Conservation (phyloP, 2,113 vertebrate genomes). For the Piliocolobus tephrosceles region DNA sequence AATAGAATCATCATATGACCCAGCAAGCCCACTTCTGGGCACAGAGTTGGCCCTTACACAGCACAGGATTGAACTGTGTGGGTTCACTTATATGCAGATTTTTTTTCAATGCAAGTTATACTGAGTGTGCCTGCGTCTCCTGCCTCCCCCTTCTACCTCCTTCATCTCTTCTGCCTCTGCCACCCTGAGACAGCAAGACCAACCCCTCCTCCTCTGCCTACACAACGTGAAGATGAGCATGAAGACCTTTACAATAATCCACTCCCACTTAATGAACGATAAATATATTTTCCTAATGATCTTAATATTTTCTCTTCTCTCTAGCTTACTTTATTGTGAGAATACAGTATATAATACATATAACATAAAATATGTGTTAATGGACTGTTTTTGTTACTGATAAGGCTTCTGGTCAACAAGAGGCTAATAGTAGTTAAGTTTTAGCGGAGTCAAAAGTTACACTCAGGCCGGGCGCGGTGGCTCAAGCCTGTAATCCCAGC, state of each 20-base stretch:
- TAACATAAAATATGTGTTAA: not conserved
- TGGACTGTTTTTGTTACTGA: not conserved
- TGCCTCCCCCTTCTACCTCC: not conserved
- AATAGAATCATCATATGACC: not conserved
- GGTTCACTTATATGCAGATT: not conserved
- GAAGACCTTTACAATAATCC: not conserved
- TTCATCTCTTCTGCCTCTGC: not conserved
- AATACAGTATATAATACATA: not conserved
- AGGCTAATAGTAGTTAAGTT: not conserved
- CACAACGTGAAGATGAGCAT: not conserved
- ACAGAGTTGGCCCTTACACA: not conserved
- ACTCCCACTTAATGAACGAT: not conserved
- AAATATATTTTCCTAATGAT: not conserved
- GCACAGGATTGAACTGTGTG: not conserved
- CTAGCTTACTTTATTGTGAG: not conserved
- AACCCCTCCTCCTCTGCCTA: not conserved
- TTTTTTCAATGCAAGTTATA: not conserved
- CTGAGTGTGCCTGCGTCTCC: not conserved
- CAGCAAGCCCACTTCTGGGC: not conserved
- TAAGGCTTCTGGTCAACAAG: not conserved
- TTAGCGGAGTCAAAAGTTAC: not conserved
- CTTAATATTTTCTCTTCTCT: not conserved
- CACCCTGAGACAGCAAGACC: not conserved
- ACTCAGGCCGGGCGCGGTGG: too few species aligned
- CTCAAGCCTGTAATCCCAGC: too few species aligned